Base-by-base conservation (phyloP, 2,113 vertebrate species). In the Takifugu bimaculatus region DNA sequence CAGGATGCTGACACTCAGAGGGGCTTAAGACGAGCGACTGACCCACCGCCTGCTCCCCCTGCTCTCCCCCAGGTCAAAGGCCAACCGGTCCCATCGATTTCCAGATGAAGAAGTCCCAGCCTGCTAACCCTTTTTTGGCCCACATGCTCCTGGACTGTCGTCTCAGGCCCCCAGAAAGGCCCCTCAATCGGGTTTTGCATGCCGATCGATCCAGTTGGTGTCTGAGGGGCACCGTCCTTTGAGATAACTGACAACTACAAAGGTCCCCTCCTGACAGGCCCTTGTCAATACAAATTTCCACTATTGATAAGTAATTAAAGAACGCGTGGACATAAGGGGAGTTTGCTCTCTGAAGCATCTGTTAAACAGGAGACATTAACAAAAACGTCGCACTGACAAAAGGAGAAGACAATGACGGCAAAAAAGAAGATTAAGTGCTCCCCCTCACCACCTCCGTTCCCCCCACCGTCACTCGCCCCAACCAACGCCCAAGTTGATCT, bases 221-320 rank as follows among this genome's bases (percentile, higher is more conserved):
- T 90, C 74, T 13, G 13, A 70, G 32, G 52, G 83, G 84, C 83
- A 73, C 63, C 71, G 42, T 74, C 55, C 77, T 79, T 79, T 83
- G 78, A 81, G 88, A 90, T 89, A 89, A 90, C 84, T 92, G 90
- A 91, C 90, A 90, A 84, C 79, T 88, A 89, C 89, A 92, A 91
- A 92, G 89, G 81, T 84, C 80, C 77, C 35, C 66, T 74, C 78
- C 83, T 88, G 88, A 90, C 89, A 90, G 89, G 68, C 57, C 64
- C 88, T 79, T 91, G 91, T 91, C 90, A 91, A 91, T 92, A 92
- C 88, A 91, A 85, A 90, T 88, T 81, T 88, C 84, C 83, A 85
- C 90, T 91, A 92, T 92, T 92, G 91, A 92, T 91, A 87, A 90
- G 85, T 81, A 83, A 89, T 92, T 91, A 90, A 82, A 89, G 65